phyloP scores from a whole-genome alignment of 2,888 invertebrate species.

The Melikaiella ostensackeni region DNA sequence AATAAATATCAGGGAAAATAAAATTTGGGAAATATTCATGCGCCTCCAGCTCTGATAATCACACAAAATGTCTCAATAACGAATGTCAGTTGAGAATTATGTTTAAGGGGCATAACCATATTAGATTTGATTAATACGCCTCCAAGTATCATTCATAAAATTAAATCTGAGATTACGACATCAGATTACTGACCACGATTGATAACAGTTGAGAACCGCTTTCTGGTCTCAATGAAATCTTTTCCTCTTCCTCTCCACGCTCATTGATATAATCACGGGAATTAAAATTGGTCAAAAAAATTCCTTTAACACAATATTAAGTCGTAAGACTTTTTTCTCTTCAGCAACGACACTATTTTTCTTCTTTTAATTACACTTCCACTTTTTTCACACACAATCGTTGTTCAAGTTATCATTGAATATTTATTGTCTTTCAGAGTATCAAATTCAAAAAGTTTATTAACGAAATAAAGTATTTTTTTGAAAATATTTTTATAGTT shows the following conservation, averaged over 20 bases:
- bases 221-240: constrained; percentile 40
- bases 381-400: not conserved
- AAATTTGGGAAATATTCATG: no score
- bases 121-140: not conserved
- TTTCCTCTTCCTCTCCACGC: constrained; percentile 6
- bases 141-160: constrained; percentile 8
- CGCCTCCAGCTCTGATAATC: no score
- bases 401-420: not conserved
- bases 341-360: not conserved
- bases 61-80: not conserved
- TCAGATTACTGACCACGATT: constrained; percentile 29
- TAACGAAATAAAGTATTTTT: not conserved
- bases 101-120: not conserved
- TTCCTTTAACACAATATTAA: not conserved
- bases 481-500: not conserved
- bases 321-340: not conserved
- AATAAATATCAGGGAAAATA: no score
- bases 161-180: constrained; percentile 23
- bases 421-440: not conserved
- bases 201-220: constrained; percentile 16
- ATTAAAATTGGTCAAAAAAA: constrained; percentile 6
- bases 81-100: not conserved
- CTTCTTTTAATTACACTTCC: not conserved
- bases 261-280: constrained; percentile 11
- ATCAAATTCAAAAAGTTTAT: no score